Percentiles rank a stretch among this genome's conserved stretches.
These are phyloP conservation scores for Xestia c-nigrum DNA, from an alignment of 2,888 invertebrate species.

Conservation along the genomic window DNA sequence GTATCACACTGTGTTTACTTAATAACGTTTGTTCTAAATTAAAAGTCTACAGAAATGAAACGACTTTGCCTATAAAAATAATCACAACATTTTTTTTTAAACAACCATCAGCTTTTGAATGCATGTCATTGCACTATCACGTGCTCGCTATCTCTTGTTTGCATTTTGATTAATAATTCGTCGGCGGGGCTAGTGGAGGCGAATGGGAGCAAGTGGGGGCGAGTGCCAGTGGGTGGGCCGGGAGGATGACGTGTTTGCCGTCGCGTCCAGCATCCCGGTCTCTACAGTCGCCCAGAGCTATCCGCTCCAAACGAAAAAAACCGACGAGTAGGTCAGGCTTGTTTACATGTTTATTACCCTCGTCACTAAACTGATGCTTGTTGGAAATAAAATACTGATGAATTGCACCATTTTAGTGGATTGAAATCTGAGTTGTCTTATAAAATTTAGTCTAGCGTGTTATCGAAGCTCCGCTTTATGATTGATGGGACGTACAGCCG, in stretches of 20 bases:
- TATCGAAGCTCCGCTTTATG: slow-evolving; percentile 24
- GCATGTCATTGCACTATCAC: slow-evolving; percentile 22
- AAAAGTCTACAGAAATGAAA: no score
- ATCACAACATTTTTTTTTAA: not conserved
- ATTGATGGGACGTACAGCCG: slow-evolving; percentile 11
- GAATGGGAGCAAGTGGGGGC: slow-evolving; percentile 3
- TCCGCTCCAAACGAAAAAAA: slow-evolving; percentile 16
- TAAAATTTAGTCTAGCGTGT: not conserved
- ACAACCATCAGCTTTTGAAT: not conserved
- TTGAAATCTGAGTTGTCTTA: not conserved
- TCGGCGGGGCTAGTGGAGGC: not conserved
- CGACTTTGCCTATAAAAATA: not conserved
- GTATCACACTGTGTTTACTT: no score
- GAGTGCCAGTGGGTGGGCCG: slow-evolving; percentile 6
- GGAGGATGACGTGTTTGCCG: slow-evolving; percentile 5
- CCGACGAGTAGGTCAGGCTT: slow-evolving; percentile 48
- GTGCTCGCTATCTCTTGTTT: slow-evolving; percentile 18
- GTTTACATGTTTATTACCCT: slow-evolving; percentile 38
- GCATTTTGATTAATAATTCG: slow-evolving; percentile 51
- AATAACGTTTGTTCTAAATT: no score
- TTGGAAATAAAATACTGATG: slow-evolving; percentile 8
- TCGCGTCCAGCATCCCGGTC: slow-evolving; percentile 4
- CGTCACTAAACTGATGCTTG: slow-evolving; percentile 5
- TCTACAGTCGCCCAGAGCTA: slow-evolving; percentile 10
- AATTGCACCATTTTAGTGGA: not conserved